phyloP scores from a whole-genome alignment of 2,113 vertebrate species.

The Otolemur garnettii region DNA sequence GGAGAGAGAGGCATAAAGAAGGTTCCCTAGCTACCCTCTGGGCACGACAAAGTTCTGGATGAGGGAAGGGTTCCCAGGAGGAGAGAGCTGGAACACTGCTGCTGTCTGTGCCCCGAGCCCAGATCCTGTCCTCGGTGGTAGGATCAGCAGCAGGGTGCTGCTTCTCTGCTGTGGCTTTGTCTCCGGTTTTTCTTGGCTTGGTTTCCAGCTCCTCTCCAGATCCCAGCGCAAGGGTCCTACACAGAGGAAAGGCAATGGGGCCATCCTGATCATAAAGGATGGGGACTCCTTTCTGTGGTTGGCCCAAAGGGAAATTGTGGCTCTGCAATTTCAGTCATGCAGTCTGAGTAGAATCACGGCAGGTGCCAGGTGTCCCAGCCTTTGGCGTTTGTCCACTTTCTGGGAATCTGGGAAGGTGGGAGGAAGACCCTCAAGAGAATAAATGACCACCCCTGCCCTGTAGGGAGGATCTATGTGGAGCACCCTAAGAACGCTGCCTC shows the following conservation, averaged over 20 bases:
- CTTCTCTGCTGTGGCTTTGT: background rate
- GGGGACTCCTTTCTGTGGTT: background rate
- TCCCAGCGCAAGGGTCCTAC: background rate
- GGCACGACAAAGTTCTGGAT: background rate
- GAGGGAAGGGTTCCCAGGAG: background rate
- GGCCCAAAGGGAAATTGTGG: background rate
- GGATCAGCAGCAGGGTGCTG: background rate
- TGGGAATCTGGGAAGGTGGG: conserved; percentile 13
- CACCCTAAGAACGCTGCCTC: background rate
- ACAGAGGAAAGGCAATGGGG: background rate
- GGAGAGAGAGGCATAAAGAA: background rate
- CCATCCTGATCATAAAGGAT: background rate
- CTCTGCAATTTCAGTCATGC: no score
- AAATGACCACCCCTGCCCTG: background rate
- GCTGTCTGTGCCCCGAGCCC: background rate
- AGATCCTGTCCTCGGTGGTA: background rate
- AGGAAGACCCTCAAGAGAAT: conserved; percentile 8
- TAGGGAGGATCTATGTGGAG: accelerated
- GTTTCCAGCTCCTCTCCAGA: background rate
- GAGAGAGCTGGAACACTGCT: background rate
- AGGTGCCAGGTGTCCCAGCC: background rate
- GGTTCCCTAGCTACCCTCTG: background rate
- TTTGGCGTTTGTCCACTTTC: background rate
- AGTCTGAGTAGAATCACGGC: background rate
- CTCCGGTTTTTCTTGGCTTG: background rate